These are phyloP conservation scores for Acipenser ruthenus DNA, from an alignment of 2,797 vertebrate genomes.

Conservation along the genomic window DNA sequence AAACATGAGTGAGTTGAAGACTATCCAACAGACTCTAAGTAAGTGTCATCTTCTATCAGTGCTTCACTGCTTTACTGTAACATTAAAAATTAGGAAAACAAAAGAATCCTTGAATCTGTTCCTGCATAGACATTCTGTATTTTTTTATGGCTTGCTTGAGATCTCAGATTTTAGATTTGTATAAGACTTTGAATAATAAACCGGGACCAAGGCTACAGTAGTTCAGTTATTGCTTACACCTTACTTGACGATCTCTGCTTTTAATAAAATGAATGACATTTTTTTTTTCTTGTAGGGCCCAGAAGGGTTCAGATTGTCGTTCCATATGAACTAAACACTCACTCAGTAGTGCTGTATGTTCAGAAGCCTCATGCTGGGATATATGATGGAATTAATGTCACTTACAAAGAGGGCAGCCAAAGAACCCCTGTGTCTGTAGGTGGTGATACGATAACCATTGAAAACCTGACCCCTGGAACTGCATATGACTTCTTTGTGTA, in stretches of 20 bases:
- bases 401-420: conserved; percentile 34
- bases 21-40: conserved; percentile 65
- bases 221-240: neutral
- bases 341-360: conserved; percentile 57
- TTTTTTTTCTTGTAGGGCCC: conserved; percentile 50
- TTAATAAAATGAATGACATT: neutral
- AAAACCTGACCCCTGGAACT: conserved; percentile 59
- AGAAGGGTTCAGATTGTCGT: conserved; percentile 54
- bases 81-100: neutral
- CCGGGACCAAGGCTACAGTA: neutral
- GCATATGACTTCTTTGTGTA: conserved; percentile 59
- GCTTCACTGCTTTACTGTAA: neutral
- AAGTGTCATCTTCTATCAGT: conserved; percentile 25
- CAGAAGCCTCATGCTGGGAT: conserved; percentile 53
- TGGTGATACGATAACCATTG: conserved; percentile 41
- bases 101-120: neutral
- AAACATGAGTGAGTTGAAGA: conserved; percentile 57
- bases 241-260: neutral
- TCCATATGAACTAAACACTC: conserved; percentile 43
- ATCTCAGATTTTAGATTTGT: neutral
- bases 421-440: conserved; percentile 34
- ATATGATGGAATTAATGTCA: conserved; percentile 62
- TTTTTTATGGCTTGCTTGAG: neutral
- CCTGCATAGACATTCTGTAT: neutral
- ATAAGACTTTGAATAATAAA: neutral